Evolutionary conservation across 2,888 invertebrate species (phyloP).

Genomic region (Chaetogeoica ovagalla): DNA sequence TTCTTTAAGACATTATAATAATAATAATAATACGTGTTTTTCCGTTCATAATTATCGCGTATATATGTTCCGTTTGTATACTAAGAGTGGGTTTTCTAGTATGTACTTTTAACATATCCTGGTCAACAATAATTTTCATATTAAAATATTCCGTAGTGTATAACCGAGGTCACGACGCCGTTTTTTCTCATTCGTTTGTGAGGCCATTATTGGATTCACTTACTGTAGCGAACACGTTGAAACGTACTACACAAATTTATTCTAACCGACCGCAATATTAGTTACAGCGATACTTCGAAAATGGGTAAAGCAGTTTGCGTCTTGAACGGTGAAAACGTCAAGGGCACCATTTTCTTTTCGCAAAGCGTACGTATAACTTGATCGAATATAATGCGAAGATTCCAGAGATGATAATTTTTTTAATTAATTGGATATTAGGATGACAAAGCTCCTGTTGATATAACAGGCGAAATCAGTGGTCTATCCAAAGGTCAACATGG

Average conservation of each 20-base stretch:
- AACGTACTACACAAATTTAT: background rate
- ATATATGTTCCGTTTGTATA: background rate
- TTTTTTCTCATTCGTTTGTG: background rate
- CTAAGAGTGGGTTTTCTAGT: background rate
- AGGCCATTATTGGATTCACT: background rate
- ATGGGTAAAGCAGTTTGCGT: constrained; percentile 80
- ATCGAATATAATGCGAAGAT: background rate
- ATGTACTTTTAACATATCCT: no score
- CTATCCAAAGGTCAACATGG: constrained; percentile 70
- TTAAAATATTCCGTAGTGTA: background rate
- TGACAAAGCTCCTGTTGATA: constrained; percentile 69
- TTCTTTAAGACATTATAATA: background rate
- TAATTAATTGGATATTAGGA: constrained; percentile 61
- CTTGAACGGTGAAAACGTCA: constrained; percentile 76
- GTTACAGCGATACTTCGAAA: background rate
- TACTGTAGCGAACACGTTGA: background rate
- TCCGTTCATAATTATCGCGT: background rate
- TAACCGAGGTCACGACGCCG: constrained; percentile 6
- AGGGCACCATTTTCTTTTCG: constrained; percentile 78
- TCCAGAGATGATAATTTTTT: background rate
- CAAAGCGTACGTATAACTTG: constrained; percentile 67
- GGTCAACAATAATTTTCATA: no score
- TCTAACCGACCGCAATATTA: background rate
- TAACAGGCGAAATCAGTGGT: constrained; percentile 82
- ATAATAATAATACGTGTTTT: no score